Base-by-base conservation (phyloP, 2,888 invertebrate species). In the Phortica okadai region DNA sequence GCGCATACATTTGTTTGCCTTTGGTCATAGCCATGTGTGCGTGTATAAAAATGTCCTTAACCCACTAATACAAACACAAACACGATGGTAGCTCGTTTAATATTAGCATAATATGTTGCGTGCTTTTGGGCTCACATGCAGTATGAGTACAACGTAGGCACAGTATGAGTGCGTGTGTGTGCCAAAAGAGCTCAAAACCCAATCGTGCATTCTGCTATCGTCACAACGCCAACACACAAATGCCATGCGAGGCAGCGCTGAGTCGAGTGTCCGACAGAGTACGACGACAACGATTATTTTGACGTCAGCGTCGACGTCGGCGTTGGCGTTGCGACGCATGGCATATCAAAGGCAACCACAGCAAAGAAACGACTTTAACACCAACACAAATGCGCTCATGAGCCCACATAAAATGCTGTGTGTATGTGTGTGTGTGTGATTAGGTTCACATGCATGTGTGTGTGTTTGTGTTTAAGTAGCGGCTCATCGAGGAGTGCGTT, bases 41-140 rank as follows among this genome's bases (percentile, higher is more conserved):
- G 81, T 78, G 79, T 83, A 86, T 86, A 86, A 86, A 86, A 87
- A 80, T 86, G 87, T 87, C 86, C 86, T 86, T 86, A 86, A 86
- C 86, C 87, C 87, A 86, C 86, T 85, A 84, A 82, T 80, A 82
- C 81, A 81, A 83, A 77, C 80, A 82, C 79, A 56, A 62, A 62
- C 62, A 21, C 21, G 21, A 62, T 25, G 16, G 41, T 59, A 6
- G 50, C 33, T 56, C 80, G 80, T 84, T 81, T 82, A 86, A 84
- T 84, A 86, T 87, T 87, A 86, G 87, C 86, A 86, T 86, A 87
- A 87, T 85, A 84, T 82, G 82, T 82, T 16, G 62, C 25, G 21
- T 25, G 25, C 62, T 10, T 21, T 11, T 62, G 25, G 25, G 10
- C 62, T 10, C 25, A 16, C 54, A 44, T 58, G 42, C 54, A 4